A percentile compares a stretch with the other conserved stretches of the same genome.
Conservation (phyloP, 2,113 vertebrate genomes). For the Nycticryphes semicollaris region DNA sequence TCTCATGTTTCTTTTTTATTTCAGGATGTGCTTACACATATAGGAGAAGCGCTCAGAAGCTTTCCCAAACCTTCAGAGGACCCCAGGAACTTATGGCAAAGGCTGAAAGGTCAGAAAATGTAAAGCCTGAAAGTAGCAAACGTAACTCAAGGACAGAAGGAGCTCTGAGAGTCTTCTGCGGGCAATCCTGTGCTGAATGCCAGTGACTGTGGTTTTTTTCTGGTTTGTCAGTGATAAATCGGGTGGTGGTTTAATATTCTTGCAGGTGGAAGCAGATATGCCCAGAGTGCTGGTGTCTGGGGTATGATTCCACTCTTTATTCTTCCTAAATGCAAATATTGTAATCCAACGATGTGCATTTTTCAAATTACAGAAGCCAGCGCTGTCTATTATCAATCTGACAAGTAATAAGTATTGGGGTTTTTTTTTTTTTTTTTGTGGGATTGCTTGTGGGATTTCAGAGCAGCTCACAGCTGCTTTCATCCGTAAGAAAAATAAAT, state of each 20-base stretch:
- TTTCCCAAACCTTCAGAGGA: conserved; percentile 69
- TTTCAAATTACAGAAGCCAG: background rate
- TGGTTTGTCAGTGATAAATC: conserved; percentile 7
- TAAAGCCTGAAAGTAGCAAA: background rate
- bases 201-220: background rate
- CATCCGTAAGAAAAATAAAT: conserved; percentile 39
- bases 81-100: conserved; percentile 69
- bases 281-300: background rate
- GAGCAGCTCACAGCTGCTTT: conserved; percentile 32
- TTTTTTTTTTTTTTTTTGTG: background rate
- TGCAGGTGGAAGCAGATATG: background rate
- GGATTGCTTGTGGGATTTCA: conserved; percentile 25
- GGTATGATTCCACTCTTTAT: background rate
- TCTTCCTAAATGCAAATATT: background rate
- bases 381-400: conserved; percentile 16
- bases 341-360: background rate
- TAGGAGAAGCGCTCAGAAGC: conserved; percentile 60
- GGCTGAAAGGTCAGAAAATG: conserved; percentile 44
- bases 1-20: background rate
- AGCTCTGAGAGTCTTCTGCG: background rate
- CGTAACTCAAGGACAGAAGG: background rate
- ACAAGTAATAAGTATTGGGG: background rate
- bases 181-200: background rate
- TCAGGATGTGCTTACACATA: conserved; percentile 48
- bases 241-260: background rate